A percentile compares a stretch with the other conserved stretches of the same genome.
Evolutionary conservation across 1,140 invertebrate species (phyloP).

Genomic region (Cepaea nemoralis): DNA sequence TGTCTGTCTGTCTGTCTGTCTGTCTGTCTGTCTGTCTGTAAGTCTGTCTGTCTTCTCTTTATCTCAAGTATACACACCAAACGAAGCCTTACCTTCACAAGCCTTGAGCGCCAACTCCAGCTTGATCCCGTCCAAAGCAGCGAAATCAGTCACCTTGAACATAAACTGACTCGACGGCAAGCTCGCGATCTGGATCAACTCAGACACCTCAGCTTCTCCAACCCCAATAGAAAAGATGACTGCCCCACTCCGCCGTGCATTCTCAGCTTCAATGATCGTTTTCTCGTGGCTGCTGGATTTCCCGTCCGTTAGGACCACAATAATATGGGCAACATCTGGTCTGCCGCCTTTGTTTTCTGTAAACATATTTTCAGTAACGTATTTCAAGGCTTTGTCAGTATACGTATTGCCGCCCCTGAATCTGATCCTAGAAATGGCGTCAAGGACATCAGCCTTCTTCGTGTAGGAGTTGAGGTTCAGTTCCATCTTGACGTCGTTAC

Average conservation of each 20-base stretch:
- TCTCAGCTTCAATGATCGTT: slow-evolving; percentile 11
- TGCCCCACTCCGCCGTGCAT: slow-evolving; percentile 4
- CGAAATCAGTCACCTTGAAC: slow-evolving; percentile 51
- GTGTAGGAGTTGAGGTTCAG: slow-evolving; percentile 46
- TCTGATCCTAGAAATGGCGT: slow-evolving; percentile 23
- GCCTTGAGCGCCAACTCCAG: slow-evolving; percentile 46
- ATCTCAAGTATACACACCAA: too few relatives aligned
- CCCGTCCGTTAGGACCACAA: slow-evolving; percentile 62
- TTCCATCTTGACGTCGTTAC: slow-evolving; percentile 39
- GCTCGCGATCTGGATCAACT: slow-evolving; percentile 55
- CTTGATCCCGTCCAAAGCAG: slow-evolving; percentile 48
- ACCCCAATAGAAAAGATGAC: slow-evolving; percentile 57
- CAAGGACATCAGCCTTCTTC: neutral
- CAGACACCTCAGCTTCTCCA: slow-evolving; percentile 43
- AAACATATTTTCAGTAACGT: slow-evolving; percentile 48
- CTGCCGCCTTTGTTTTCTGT: slow-evolving; percentile 46
- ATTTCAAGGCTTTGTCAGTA: slow-evolving; percentile 50
- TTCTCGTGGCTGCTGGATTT: slow-evolving; percentile 42
- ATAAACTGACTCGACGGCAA: slow-evolving; percentile 42
- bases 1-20: too few relatives aligned
- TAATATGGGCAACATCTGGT: slow-evolving; percentile 43
- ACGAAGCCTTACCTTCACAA: slow-evolving; percentile 56
- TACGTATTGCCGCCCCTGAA: slow-evolving; percentile 51
- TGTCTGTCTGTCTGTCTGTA: too few relatives aligned
- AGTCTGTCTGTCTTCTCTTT: too few relatives aligned